Evolutionary conservation across 2,888 invertebrate genomes (phyloP), one percentile per base, ranked within the genome.

Genomic region (Eutolmus rufibarbis): DNA sequence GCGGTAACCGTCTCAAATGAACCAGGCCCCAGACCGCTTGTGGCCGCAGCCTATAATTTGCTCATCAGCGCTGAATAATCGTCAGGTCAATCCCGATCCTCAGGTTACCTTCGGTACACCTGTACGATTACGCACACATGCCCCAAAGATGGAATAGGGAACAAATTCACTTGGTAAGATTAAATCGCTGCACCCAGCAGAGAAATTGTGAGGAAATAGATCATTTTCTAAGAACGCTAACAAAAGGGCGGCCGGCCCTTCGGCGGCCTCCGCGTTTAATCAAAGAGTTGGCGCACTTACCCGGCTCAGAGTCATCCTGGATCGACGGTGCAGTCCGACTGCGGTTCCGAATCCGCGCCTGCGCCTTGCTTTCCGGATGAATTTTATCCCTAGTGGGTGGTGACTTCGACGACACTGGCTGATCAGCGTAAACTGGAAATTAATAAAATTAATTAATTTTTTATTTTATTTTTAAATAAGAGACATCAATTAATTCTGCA

Each of bases 321-420:
- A 86, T 86, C 88, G 89, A 88, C 86, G 89, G 89, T 79, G 89
- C 66, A 86, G 88, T 89, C 76, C 90, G 89, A 89, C 89, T 90
- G 81, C 90, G 89, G 89, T 89, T 93, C 91, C 94, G 91, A 90
- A 94, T 93, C 2, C 94, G 92, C 1, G 93, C 94, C 87, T 95
- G 93, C 87, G 95, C 95, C 93, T 96, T 96, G 92, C 96, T 96
- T 90, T 96, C 96, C 51, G 95, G 95, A 90, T 95, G 95, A 90
- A 96, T 94, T 93, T 96, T 96, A 92, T 96, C 96, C 89, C 96
- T 93, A 31, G 96, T 96, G 76, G 96, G 96, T 78, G 96, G 96
- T 4, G 96, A 96, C 56, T 96, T 96, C 88, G 96, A 96, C 88
- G 96, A 96, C 76, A 96, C 95, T 31, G 95, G 95, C 91, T 95